phyloP scores from a whole-genome alignment of 2,113 vertebrate species.

The Upupa epops region DNA sequence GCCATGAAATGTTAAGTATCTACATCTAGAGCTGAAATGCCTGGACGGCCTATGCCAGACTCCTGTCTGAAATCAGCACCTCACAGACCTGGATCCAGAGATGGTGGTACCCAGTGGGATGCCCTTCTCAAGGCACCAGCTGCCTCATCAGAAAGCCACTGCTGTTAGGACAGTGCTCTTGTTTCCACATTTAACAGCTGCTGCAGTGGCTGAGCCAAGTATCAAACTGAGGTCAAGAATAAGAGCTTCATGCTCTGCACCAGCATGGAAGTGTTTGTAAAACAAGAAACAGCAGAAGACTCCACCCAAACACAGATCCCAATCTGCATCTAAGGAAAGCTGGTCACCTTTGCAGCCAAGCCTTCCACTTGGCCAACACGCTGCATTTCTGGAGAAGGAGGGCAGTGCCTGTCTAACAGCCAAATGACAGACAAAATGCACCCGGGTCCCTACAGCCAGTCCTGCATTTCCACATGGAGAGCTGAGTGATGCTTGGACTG shows the following conservation, averaged over 20 bases:
- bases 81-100: not conserved
- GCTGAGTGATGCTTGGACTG: not conserved
- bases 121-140: not conserved
- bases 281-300: not conserved
- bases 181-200: not conserved
- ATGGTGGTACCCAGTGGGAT: not conserved
- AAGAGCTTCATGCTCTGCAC: not conserved
- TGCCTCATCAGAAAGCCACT: not conserved
- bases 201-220: accelerated
- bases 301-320: not conserved
- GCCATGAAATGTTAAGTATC: not conserved
- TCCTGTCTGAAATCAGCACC: not conserved
- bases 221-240: accelerated
- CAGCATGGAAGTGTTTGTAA: accelerated
- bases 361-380: accelerated
- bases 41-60: not conserved
- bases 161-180: not conserved
- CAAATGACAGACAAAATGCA: accelerated
- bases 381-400: accelerated
- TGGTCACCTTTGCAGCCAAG: accelerated
- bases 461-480: not conserved
- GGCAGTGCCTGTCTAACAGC: not conserved
- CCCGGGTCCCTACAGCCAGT: not conserved
- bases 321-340: accelerated
- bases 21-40: not conserved